phyloP scores from a whole-genome alignment of 2,113 vertebrate species.

The human region GRCh38 chr1:85440501-85441000 shows the following conservation, averaged over 20 bases:
- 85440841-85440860: constrained; percentile 74
- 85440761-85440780: constrained; percentile 72
- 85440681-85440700: constrained; percentile 78
- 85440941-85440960: constrained; percentile 52
- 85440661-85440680: constrained; percentile 79
- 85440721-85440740: constrained; percentile 80
- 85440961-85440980: constrained; percentile 62
- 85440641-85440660: constrained; percentile 73
- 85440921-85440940: background rate
- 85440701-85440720: constrained; percentile 77
- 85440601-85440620: constrained; percentile 60
- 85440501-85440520: constrained; percentile 12
- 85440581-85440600: constrained; percentile 59
- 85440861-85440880: constrained; percentile 67
- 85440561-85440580: constrained; percentile 50
- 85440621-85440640: constrained; percentile 68
- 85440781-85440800: constrained; percentile 79
- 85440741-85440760: constrained; percentile 79
- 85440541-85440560: constrained; percentile 45
- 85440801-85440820: constrained; percentile 66
- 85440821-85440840: constrained; percentile 77
- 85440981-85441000: constrained; percentile 41
- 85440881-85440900: constrained; percentile 74
- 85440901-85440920: constrained; percentile 74
- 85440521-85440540: constrained; percentile 35